Percentiles rank a stretch among this genome's conserved stretches.
phyloP scores from a whole-genome alignment of 2,888 invertebrate genomes.

The Zaprionus bogoriensis region DNA sequence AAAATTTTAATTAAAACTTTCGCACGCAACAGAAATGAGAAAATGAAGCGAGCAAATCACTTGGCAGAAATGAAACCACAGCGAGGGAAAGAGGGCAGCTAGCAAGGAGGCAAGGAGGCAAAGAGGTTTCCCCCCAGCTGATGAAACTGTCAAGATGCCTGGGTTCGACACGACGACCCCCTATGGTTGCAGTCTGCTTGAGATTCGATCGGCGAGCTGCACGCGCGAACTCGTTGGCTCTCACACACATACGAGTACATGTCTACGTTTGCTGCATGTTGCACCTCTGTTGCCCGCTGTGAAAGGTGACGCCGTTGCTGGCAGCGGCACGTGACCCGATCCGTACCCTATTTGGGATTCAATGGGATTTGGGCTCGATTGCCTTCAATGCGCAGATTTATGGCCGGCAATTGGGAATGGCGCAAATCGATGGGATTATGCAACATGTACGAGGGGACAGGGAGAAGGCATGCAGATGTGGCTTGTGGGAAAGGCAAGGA shows the following conservation, averaged over 20 bases:
- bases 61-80: slow-evolving; percentile 20
- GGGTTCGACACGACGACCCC: slow-evolving; percentile 10
- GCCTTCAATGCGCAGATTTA: slow-evolving; percentile 27
- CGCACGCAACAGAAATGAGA: slow-evolving; percentile 30
- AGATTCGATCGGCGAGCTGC: not conserved
- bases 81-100: not conserved
- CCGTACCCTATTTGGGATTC: slow-evolving; percentile 30
- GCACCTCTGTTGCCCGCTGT: slow-evolving; percentile 35
- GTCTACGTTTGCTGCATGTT: slow-evolving; percentile 26
- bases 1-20: slow-evolving; percentile 52
- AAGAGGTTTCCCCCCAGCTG: too few relatives aligned
- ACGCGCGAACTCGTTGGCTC: slow-evolving; percentile 31
- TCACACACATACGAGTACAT: too few relatives aligned
- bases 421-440: slow-evolving; percentile 2
- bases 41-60: slow-evolving; percentile 17
- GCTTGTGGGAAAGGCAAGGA: not conserved
- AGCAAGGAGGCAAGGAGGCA: not conserved
- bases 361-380: slow-evolving; percentile 12
- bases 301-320: slow-evolving; percentile 24
- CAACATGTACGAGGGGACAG: slow-evolving; percentile 8
- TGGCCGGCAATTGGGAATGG: slow-evolving; percentile 20
- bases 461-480: not conserved
- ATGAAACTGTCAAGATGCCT: slow-evolving; percentile 41
- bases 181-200: slow-evolving; percentile 15
- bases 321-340: slow-evolving; percentile 38